Conservation (phyloP, 2,888 invertebrate genomes). For the Alitta virens region DNA sequence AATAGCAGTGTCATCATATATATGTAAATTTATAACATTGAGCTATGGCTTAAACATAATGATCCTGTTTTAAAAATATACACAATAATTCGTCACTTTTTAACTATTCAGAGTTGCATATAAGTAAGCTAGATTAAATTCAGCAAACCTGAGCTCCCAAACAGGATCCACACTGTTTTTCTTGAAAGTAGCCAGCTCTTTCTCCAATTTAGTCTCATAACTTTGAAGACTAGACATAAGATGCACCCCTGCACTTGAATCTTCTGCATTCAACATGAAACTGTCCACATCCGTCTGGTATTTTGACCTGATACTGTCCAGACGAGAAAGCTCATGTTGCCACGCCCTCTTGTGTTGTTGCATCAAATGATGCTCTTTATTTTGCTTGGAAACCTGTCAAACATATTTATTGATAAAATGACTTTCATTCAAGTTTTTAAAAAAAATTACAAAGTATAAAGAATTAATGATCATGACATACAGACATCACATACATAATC, state of each 20-base stretch:
- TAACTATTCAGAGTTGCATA: no score
- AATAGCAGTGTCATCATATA: background rate
- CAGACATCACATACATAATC: no score
- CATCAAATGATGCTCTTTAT: conserved; percentile 46
- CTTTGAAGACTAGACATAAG: conserved; percentile 45
- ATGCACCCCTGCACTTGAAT: conserved; percentile 29
- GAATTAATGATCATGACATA: no score
- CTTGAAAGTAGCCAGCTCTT: conserved; percentile 46
- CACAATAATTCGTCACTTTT: no score
- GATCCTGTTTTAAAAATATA: no score
- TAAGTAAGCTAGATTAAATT: no score
- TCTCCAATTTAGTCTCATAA: conserved; percentile 34
- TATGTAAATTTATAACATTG: no score
- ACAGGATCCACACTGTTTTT: conserved; percentile 45
- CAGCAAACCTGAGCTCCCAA: conserved; percentile 44
- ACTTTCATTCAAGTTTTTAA: no score
- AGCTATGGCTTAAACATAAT: no score
- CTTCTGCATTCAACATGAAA: conserved; percentile 33
- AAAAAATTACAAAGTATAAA: no score
- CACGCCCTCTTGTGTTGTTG: conserved; percentile 53
- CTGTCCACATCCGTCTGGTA: conserved; percentile 39
- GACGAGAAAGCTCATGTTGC: conserved; percentile 48
- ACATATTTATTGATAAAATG: no score
- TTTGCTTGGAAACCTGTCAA: conserved; percentile 39
- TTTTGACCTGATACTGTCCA: conserved; percentile 40